Conservation (phyloP, 2,888 invertebrate genomes). For the Muschampia plurimacula region DNA sequence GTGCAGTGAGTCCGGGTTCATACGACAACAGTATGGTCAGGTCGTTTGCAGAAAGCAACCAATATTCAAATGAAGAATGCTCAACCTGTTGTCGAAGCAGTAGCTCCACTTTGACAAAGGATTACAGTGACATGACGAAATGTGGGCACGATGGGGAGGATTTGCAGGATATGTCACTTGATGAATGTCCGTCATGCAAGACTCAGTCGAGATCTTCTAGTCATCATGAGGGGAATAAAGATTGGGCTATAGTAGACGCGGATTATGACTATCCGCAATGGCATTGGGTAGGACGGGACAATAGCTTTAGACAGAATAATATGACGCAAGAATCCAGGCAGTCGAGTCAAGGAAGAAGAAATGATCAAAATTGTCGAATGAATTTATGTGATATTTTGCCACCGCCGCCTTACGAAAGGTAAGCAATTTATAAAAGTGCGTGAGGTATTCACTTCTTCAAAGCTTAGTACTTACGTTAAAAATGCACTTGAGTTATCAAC, state of each 20-base stretch:
- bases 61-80: slow-evolving; percentile 80
- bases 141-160: slow-evolving; percentile 77
- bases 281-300: slow-evolving; percentile 80
- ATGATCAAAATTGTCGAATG: slow-evolving; percentile 77
- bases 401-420: slow-evolving; percentile 82
- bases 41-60: slow-evolving; percentile 77
- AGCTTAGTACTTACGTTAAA: no score
- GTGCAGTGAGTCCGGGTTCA: slow-evolving; percentile 83
- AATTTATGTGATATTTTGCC: slow-evolving; percentile 79
- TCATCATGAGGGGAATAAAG: slow-evolving; percentile 75
- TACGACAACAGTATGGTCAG: slow-evolving; percentile 83
- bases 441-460: no score
- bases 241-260: slow-evolving; percentile 78
- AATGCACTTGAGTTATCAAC: no score
- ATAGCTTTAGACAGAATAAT: slow-evolving; percentile 69
- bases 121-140: slow-evolving; percentile 82
- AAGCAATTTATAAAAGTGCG: slow-evolving; percentile 33
- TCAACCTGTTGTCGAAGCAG: slow-evolving; percentile 80
- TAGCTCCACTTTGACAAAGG: slow-evolving; percentile 78
- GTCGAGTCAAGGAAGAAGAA: slow-evolving; percentile 66
- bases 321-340: slow-evolving; percentile 66
- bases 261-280: slow-evolving; percentile 82
- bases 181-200: slow-evolving; percentile 80
- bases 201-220: slow-evolving; percentile 79
- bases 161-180: slow-evolving; percentile 74